Evolutionary conservation across 2,797 vertebrate species (phyloP).

Genomic region (Adelosebastes latens): DNA sequence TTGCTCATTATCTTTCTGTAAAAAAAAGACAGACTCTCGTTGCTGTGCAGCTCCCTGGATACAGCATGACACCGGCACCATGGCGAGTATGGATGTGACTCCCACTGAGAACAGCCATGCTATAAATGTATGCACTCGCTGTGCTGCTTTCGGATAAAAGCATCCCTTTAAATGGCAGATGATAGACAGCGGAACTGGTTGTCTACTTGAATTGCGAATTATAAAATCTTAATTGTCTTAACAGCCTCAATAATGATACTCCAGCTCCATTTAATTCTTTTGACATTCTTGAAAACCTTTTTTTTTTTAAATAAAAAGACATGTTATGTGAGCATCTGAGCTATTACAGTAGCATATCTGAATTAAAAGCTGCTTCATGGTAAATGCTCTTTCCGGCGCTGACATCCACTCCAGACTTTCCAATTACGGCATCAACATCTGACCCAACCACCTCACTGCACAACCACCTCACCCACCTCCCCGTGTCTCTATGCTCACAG

Average conservation of each 20-base stretch:
- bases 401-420: constrained; percentile 15
- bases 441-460: neutral
- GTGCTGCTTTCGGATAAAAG: constrained; percentile 13
- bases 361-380: constrained; percentile 22
- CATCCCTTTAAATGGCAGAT: constrained; percentile 15
- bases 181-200: neutral
- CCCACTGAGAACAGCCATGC: constrained; percentile 4
- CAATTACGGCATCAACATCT: constrained; percentile 30
- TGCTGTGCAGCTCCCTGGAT: neutral
- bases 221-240: constrained; percentile 19
- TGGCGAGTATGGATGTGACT: neutral
- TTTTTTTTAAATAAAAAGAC: neutral
- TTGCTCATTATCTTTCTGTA: constrained; percentile 9
- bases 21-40: neutral
- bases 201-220: constrained; percentile 25
- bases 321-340: constrained; percentile 1
- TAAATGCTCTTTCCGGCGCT: constrained; percentile 8
- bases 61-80: neutral
- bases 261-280: neutral
- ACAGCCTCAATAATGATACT: constrained; percentile 4
- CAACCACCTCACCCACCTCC: neutral
- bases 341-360: constrained; percentile 24
- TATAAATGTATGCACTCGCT: neutral
- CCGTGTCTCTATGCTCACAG: neutral
- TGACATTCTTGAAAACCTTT: constrained; percentile 6